These are phyloP conservation scores for Bufo bufo DNA, from an alignment of 2,113 vertebrate genomes.

Conservation along the genomic window DNA sequence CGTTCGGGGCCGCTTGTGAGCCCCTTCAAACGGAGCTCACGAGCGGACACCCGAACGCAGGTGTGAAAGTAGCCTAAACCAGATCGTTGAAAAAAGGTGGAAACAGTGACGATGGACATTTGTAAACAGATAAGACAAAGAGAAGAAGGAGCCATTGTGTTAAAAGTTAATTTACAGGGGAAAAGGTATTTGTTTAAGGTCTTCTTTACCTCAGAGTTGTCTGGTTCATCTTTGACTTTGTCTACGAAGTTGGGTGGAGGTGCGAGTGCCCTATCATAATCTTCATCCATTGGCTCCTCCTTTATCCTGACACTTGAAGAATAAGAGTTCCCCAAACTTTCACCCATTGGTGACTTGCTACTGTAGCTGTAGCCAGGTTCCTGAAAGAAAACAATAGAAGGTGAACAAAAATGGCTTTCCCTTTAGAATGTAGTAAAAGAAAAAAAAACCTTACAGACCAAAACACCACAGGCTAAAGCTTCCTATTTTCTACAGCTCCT, in stretches of 20 bases:
- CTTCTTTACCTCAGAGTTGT: constrained; percentile 78
- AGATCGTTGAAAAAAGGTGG: background rate
- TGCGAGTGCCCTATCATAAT: constrained; percentile 86
- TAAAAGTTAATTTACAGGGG: too few species aligned
- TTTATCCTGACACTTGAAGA: constrained; percentile 87
- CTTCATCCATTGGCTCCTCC: constrained; percentile 93
- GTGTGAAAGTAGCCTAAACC: too few species aligned
- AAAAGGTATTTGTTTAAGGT: too few species aligned
- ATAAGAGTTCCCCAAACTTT: constrained; percentile 79
- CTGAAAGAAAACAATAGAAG: constrained; percentile 67
- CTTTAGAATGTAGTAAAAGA: too few species aligned
- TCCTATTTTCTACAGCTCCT: too few species aligned
- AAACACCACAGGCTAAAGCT: too few species aligned
- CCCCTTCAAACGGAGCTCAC: too few species aligned
- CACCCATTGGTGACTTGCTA: constrained; percentile 81
- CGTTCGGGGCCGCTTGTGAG: too few species aligned
- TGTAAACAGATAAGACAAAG: background rate
- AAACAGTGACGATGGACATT: background rate
- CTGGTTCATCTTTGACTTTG: constrained; percentile 91
- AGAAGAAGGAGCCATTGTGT: background rate
- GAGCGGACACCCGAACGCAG: too few species aligned
- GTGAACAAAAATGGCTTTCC: too few species aligned
- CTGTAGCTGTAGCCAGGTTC: constrained; percentile 77
- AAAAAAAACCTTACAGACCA: too few species aligned
- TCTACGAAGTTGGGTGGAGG: constrained; percentile 78